These are phyloP conservation scores for Venturia canescens DNA, from an alignment of 1,140 invertebrate genomes.

Conservation along the genomic window DNA sequence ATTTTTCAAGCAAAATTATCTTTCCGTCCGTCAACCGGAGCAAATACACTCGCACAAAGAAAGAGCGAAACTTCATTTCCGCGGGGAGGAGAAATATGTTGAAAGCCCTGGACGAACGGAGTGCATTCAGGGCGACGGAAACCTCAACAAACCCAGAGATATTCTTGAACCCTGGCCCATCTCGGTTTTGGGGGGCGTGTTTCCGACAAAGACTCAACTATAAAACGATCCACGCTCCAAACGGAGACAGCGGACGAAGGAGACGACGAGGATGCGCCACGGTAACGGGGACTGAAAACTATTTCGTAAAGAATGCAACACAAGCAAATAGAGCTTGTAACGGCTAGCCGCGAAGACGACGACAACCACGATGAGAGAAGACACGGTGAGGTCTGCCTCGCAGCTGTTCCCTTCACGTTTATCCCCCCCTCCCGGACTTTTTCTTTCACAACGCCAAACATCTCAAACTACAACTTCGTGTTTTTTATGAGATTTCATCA, in stretches of 20 bases:
- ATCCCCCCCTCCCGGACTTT: constrained; percentile 44
- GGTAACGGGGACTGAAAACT: constrained; percentile 57
- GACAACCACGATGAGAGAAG: constrained; percentile 16
- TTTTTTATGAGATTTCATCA: constrained; percentile 19
- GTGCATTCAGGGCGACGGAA: constrained; percentile 18
- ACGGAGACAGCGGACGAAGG: neutral
- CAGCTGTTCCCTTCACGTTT: constrained; percentile 68
- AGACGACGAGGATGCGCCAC: constrained; percentile 26
- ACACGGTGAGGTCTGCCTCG: constrained; percentile 58
- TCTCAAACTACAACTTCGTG: constrained; percentile 21
- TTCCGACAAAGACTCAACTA: constrained; percentile 52
- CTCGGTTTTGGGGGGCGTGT: constrained; percentile 25
- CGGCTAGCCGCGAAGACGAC: constrained; percentile 47
- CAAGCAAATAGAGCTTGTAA: constrained; percentile 65
- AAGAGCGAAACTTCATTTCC: neutral
- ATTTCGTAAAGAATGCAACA: constrained; percentile 70
- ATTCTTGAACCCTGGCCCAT: constrained; percentile 52
- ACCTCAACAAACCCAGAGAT: constrained; percentile 50
- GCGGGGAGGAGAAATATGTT: neutral
- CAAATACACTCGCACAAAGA: constrained; percentile 2
- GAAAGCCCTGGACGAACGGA: neutral
- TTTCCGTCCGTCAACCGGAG: neutral
- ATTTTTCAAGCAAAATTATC: constrained; percentile 15
- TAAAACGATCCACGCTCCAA: neutral
- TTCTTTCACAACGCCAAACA: constrained; percentile 43